Conservation (phyloP, 2,113 vertebrate species). For the Acanthochromis polyacanthus region DNA sequence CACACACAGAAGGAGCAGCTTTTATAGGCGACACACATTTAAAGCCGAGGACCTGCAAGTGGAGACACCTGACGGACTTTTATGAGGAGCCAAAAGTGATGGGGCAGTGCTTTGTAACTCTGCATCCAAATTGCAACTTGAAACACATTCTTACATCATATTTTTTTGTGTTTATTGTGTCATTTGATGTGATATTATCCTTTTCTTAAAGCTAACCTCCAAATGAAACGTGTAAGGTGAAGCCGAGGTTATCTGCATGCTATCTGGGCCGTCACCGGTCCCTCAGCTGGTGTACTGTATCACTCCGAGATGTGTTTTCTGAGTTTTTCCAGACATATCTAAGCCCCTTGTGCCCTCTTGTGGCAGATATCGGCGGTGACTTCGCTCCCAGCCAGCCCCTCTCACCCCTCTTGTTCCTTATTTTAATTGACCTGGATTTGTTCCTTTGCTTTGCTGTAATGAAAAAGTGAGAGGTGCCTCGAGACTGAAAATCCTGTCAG, state of each 20-base stretch:
- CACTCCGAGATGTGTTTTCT: background rate
- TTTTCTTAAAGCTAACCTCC: conserved; percentile 32
- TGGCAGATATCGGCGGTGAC: conserved; percentile 45
- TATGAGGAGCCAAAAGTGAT: conserved; percentile 53
- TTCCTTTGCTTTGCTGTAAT: conserved; percentile 80
- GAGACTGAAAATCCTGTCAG: conserved; percentile 82
- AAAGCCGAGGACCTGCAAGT: conserved; percentile 37
- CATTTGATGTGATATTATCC: conserved; percentile 7
- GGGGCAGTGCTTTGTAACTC: conserved; percentile 48
- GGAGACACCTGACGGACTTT: conserved; percentile 50
- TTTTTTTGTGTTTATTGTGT: conserved; percentile 38
- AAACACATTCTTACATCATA: conserved; percentile 57
- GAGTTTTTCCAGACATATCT: conserved; percentile 14
- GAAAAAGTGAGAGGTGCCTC: conserved; percentile 77
- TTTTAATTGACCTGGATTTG: conserved; percentile 86
- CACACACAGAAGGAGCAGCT: conserved; percentile 45
- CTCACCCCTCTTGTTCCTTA: conserved; percentile 64
- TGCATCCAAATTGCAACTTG: conserved; percentile 32
- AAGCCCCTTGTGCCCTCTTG: conserved; percentile 64
- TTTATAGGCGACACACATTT: conserved; percentile 57
- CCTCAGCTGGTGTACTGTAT: conserved; percentile 11
- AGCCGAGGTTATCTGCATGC: conserved; percentile 12
- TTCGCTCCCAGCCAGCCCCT: conserved; percentile 27
- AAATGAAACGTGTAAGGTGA: conserved; percentile 24
- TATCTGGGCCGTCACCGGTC: conserved; percentile 32